phyloP scores from a whole-genome alignment of 1,140 invertebrate genomes.

The Heliconius hermathena region DNA sequence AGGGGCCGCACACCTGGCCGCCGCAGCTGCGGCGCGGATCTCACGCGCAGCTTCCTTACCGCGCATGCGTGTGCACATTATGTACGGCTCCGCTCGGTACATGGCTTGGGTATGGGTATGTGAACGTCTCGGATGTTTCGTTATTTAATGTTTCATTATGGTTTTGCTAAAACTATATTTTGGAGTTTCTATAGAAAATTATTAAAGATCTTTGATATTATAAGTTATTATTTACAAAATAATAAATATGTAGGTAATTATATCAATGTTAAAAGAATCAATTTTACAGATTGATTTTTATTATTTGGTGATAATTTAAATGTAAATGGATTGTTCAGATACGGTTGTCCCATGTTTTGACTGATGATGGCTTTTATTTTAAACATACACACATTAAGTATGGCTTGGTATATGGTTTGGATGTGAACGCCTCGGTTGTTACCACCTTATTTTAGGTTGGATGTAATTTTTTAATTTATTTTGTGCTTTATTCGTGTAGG shows the following conservation, averaged over 20 bases:
- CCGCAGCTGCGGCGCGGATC: slow-evolving; percentile 77
- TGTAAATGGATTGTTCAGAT: too few relatives aligned
- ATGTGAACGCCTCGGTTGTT: neutral
- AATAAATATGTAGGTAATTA: too few relatives aligned
- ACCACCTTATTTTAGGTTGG: too few relatives aligned
- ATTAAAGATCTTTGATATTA: too few relatives aligned
- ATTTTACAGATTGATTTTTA: neutral
- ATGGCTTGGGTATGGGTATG: neutral
- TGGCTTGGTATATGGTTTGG: neutral
- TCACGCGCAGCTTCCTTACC: slow-evolving; percentile 78
- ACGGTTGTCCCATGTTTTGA: too few relatives aligned
- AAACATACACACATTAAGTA: slow-evolving; percentile 47
- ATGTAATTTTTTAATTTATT: too few relatives aligned
- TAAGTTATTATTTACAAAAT: too few relatives aligned
- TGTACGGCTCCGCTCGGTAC: neutral
- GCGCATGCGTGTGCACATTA: slow-evolving; percentile 60
- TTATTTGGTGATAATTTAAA: neutral
- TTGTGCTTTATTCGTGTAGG: neutral
- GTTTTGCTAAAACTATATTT: neutral
- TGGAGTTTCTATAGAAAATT: neutral
- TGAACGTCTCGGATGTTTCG: neutral
- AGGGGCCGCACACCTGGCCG: slow-evolving; percentile 74
- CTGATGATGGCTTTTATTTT: too few relatives aligned
- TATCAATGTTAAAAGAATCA: too few relatives aligned
- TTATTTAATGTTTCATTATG: neutral